Conservation (phyloP, 2,797 vertebrate genomes). For the Takifugu ocellatus region DNA sequence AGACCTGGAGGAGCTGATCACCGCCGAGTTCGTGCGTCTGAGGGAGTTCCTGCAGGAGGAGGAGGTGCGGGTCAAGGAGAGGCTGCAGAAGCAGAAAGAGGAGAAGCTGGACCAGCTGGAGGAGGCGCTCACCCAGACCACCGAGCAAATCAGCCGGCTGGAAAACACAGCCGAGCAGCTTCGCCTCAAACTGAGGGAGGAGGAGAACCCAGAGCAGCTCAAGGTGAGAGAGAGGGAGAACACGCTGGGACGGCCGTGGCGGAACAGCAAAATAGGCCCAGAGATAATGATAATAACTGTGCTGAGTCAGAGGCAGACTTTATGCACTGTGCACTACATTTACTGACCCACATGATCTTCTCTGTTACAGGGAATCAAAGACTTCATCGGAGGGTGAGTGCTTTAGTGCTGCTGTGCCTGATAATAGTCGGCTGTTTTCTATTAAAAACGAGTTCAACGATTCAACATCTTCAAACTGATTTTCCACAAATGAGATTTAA, state of each 20-base stretch:
- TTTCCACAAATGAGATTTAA: too few species aligned
- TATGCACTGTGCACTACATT: slow-evolving; percentile 12
- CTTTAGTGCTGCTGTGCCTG: not conserved
- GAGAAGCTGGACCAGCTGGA: slow-evolving; percentile 64
- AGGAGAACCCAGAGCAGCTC: slow-evolving; percentile 70
- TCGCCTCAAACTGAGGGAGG: slow-evolving; percentile 57
- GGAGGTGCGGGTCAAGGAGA: slow-evolving; percentile 64
- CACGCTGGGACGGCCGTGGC: too few species aligned
- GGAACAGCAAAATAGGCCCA: too few species aligned
- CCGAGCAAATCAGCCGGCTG: slow-evolving; percentile 65
- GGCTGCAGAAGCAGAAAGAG: slow-evolving; percentile 62
- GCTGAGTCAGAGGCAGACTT: not conserved
- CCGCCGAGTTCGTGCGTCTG: slow-evolving; percentile 59
- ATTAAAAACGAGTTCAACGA: too few species aligned
- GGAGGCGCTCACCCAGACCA: slow-evolving; percentile 58
- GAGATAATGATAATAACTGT: not conserved
- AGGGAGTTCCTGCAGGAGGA: slow-evolving; percentile 65
- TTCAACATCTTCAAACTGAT: too few species aligned
- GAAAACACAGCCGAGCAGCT: slow-evolving; percentile 54
- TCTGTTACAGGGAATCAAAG: slow-evolving; percentile 72
- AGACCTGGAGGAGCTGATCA: slow-evolving; percentile 63
- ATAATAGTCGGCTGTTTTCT: too few species aligned
- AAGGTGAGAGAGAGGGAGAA: slow-evolving; percentile 48
- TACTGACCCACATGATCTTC: slow-evolving; percentile 30
- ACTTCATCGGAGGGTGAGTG: slow-evolving; percentile 73